Conservation (phyloP, 35 echinoderm and acorn worm genomes). For the Diadema setosum region DNA sequence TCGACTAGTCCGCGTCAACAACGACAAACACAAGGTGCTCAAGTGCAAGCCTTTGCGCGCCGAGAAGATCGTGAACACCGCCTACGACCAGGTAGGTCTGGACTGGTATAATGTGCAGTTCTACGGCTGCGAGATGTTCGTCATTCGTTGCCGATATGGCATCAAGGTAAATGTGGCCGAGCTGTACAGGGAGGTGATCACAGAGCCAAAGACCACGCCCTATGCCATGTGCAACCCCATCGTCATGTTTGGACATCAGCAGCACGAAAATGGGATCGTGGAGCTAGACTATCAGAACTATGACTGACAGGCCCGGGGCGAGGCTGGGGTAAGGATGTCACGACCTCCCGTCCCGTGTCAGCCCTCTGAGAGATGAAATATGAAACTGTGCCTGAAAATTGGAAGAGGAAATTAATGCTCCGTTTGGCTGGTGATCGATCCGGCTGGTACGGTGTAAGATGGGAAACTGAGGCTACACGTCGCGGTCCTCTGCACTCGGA, state of each 20-base stretch:
- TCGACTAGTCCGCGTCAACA: constrained; percentile 71
- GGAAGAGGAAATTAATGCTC: too few species aligned
- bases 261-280: constrained; percentile 56
- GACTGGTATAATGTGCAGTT: constrained; percentile 98
- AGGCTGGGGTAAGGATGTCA: too few species aligned
- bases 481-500: too few species aligned
- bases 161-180: constrained; percentile 87
- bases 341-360: too few species aligned
- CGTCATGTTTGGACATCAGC: constrained; percentile 87
- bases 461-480: too few species aligned
- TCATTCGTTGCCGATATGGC: constrained; percentile 82
- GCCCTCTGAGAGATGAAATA: too few species aligned
- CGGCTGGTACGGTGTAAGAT: too few species aligned
- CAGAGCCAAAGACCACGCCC: neutral
- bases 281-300: constrained; percentile 4
- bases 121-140: constrained; percentile 96
- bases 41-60: constrained; percentile 49
- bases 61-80: constrained; percentile 69
- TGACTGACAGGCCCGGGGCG: neutral
- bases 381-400: too few species aligned
- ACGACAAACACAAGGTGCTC: constrained; percentile 76
- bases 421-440: too few species aligned
- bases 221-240: constrained; percentile 79
- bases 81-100: constrained; percentile 78
- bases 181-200: constrained; percentile 56